Percentiles rank a stretch among this genome's conserved stretches.
These are phyloP conservation scores for Amblyjoppa proteus DNA, from an alignment of 2,888 invertebrate genomes.

Conservation along the genomic window DNA sequence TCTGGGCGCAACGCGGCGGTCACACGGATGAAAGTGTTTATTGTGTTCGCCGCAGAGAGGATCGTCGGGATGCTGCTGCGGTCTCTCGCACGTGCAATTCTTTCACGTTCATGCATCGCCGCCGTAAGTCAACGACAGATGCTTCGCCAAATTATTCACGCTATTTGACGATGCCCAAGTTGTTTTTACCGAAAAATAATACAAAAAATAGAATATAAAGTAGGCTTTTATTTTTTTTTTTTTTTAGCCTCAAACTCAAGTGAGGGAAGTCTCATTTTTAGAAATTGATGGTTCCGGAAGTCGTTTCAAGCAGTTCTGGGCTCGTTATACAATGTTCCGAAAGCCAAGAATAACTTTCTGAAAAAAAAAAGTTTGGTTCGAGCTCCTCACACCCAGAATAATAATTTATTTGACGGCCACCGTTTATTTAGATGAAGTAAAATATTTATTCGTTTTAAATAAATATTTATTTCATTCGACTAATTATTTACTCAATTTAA, in stretches of 20 bases:
- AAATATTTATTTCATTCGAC: no score
- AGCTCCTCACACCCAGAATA: no score
- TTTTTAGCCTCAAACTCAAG: background rate
- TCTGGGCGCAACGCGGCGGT: conserved; percentile 27
- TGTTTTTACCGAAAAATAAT: background rate
- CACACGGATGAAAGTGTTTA: conserved; percentile 45
- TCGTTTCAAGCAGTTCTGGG: background rate
- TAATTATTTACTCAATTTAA: no score
- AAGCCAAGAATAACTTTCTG: no score
- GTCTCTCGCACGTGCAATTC: conserved; percentile 42
- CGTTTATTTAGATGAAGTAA: no score
- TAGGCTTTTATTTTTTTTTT: background rate
- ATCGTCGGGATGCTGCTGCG: conserved; percentile 47
- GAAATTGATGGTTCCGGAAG: background rate
- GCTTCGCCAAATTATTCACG: background rate
- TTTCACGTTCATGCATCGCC: background rate
- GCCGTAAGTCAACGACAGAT: background rate
- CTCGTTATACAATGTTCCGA: no score
- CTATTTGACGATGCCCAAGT: background rate
- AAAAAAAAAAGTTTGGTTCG: no score
- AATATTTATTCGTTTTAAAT: no score
- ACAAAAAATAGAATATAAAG: background rate
- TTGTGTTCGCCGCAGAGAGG: conserved; percentile 52
- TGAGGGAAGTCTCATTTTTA: background rate
- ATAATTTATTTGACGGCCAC: no score